Evolutionary conservation across 1,140 invertebrate species (phyloP), one percentile per base, ranked within the genome.

Genomic region (Lepidostoma basale): DNA sequence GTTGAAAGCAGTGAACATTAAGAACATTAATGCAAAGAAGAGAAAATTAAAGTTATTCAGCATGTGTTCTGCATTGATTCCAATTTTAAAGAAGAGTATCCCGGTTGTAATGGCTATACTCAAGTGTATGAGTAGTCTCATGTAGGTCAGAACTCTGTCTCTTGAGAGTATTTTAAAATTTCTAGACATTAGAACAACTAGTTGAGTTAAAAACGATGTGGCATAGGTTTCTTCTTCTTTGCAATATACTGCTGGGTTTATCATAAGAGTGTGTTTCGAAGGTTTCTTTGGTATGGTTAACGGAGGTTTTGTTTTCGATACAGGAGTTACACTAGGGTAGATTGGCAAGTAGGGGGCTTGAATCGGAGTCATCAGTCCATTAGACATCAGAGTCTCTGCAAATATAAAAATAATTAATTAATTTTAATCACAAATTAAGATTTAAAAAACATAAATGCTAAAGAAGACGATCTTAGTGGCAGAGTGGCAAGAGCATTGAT

Each of bases 1-100:
- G 77, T 92, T 95, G 75, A 96, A 92, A 0, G 94, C 90, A 10
- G 91, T 93, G 74, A 92, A 95, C 89, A 94, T 92, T 10, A 95
- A 79, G 77, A 95, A 94, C 84, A 95, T 89, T 56, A 94, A 85
- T 56, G 86, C 89, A 79, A 92, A 94, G 79, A 93, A 95, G 1
- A 92, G 80, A 74, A 90, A 89, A 71, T 89, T 90, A 69, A 88
- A 89, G 74, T 92, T 95, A 74, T 93, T 89, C 62, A 88, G 81
- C 0, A 89, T 86, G 74, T 91, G 86, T 59, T 83, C 83, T 1
- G 90, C 92, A 70, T 94, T 89, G 58, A 89, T 85, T 16, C 94
- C 94, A 71, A 96, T 92, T 70, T 88, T 86, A 76, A 86, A 92
- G 77, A 93, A 96, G 1, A 97, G 77, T 1, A 85, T 80, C 2